These are phyloP conservation scores for Drosophila phalerata DNA, from an alignment of 2,888 invertebrate species.

Conservation along the genomic window DNA sequence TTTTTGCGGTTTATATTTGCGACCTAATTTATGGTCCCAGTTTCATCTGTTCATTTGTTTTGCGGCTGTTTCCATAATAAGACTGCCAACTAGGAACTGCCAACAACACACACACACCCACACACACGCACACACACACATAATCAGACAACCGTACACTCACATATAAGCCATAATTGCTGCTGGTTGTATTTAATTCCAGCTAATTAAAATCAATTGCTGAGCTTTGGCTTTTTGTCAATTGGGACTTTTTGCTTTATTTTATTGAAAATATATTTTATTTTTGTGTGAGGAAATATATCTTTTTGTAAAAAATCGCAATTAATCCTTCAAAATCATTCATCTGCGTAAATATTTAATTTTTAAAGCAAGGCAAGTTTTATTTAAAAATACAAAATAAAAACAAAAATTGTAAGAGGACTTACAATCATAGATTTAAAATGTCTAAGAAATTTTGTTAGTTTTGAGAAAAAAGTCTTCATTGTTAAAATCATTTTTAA, in stretches of 20 bases:
- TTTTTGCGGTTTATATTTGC: slow-evolving; percentile 56
- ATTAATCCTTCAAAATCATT: no score
- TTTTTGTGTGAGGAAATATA: no score
- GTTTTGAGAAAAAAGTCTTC: no score
- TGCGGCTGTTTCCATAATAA: slow-evolving; percentile 60
- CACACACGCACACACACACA: slow-evolving; percentile 12
- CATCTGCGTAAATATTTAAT: no score
- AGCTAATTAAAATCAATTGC: slow-evolving; percentile 70
- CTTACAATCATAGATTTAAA: no score
- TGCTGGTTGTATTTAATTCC: slow-evolving; percentile 40
- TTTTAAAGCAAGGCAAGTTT: no score
- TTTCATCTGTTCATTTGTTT: slow-evolving; percentile 61
- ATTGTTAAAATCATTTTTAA: no score
- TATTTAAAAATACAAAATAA: no score
- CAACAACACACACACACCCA: slow-evolving; percentile 14
- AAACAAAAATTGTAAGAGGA: no score
- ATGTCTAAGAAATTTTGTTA: no score
- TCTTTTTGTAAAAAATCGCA: no score
- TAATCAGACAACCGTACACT: neutral
- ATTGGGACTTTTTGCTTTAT: slow-evolving; percentile 8
- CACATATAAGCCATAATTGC: slow-evolving; percentile 3
- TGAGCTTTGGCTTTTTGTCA: slow-evolving; percentile 49
- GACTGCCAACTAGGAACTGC: slow-evolving; percentile 48
- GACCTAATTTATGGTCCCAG: slow-evolving; percentile 65
- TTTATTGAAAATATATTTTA: no score